These are phyloP conservation scores for Popillia japonica DNA, from an alignment of 1,140 invertebrate genomes.

Conservation along the genomic window DNA sequence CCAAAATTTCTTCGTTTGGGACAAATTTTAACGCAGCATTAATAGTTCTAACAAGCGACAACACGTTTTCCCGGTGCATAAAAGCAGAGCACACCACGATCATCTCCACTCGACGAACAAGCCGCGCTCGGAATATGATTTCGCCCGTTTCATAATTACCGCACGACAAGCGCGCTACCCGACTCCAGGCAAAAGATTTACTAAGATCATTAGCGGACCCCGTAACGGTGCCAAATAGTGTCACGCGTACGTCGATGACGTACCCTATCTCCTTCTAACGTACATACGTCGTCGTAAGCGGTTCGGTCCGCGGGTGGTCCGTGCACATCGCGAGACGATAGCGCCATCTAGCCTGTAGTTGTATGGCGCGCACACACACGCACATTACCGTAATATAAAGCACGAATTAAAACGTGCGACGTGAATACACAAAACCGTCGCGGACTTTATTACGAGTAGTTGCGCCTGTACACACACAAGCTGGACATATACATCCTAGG, in stretches of 20 bases:
- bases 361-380: neutral
- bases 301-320: conserved; percentile 44
- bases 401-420: conserved; percentile 9
- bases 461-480: neutral
- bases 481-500: neutral
- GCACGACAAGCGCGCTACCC: neutral
- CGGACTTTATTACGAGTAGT: neutral
- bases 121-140: neutral
- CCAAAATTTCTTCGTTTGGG: no score
- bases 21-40: no score
- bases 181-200: conserved; percentile 41
- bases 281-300: neutral
- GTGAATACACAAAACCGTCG: conserved; percentile 1
- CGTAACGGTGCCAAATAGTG: conserved; percentile 45
- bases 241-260: conserved; percentile 39
- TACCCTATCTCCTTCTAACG: neutral
- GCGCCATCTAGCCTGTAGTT: conserved; percentile 40
- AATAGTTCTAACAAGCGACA: no score
- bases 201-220: conserved; percentile 44
- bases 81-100: neutral
- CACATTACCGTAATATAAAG: conserved; percentile 5
- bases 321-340: conserved; percentile 30
- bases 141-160: conserved; percentile 11
- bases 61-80: no score
- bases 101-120: neutral